These are phyloP conservation scores for Pseudorhiza aurosa DNA, from an alignment of 30 jellyfish, hydroid and myxozoan species.

Conservation along the genomic window DNA sequence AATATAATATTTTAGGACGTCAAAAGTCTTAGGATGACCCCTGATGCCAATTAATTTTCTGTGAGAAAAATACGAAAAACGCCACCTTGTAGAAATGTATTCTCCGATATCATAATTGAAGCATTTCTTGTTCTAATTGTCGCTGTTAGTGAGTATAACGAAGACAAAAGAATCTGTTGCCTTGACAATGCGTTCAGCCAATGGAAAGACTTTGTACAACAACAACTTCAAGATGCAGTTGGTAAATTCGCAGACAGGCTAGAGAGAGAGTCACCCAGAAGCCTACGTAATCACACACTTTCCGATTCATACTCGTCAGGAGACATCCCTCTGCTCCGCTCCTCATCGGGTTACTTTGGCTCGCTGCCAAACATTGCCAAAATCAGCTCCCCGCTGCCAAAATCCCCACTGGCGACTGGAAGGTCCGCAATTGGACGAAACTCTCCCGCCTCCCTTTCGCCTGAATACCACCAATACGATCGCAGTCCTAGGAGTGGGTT, in stretches of 20 bases:
- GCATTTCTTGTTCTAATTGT: not conserved
- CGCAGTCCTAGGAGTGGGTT: constrained; percentile 20
- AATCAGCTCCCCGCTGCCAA: constrained; percentile 46
- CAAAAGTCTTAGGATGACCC: no score
- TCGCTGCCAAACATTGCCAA: constrained; percentile 46
- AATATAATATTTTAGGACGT: no score
- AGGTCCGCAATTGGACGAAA: constrained; percentile 19
- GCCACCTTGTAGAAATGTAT: no score
- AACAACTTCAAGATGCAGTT: constrained; percentile 58
- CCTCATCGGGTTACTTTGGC: constrained; percentile 68
- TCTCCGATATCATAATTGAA: no score
- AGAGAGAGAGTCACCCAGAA: constrained; percentile 55
- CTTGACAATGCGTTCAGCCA: constrained; percentile 44
- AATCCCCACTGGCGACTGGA: constrained; percentile 51
- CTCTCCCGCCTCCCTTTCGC: constrained; percentile 50
- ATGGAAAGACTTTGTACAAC: constrained; percentile 51
- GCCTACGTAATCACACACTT: constrained; percentile 57
- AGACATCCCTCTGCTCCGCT: constrained; percentile 30
- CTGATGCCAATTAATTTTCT: no score
- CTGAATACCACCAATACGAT: constrained; percentile 41
- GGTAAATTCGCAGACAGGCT: constrained; percentile 64
- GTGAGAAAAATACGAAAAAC: no score
- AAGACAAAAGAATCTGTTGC: constrained; percentile 37
- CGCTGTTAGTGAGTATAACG: constrained; percentile 30
- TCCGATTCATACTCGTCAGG: constrained; percentile 49